Percentiles rank a stretch among this genome's conserved stretches.
phyloP scores from a whole-genome alignment of 2,888 invertebrate species.

The Pristionchus fissidentatus region DNA sequence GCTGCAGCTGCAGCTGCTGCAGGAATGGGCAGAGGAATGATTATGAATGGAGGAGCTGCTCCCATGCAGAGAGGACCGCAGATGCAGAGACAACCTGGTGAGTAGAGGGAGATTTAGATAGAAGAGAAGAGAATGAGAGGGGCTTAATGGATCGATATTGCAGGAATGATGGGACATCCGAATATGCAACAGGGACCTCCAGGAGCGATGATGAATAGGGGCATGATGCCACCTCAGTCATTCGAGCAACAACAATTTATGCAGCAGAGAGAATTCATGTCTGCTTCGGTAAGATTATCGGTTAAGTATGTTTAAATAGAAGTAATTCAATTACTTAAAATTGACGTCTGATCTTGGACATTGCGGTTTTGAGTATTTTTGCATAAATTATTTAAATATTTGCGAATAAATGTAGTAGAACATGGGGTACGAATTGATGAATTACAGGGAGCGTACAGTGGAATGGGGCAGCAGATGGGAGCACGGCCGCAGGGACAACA shows the following conservation, averaged over 20 bases:
- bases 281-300: not conserved
- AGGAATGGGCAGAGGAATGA: not conserved
- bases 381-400: too few relatives aligned
- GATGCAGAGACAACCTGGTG: not conserved
- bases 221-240: not conserved
- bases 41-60: not conserved
- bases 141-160: too few relatives aligned
- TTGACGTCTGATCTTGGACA: too few relatives aligned
- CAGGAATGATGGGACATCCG: slow-evolving; percentile 27
- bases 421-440: too few relatives aligned
- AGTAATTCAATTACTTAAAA: too few relatives aligned
- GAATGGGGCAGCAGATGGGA: slow-evolving; percentile 14
- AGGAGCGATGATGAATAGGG: slow-evolving; percentile 1
- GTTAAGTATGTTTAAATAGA: too few relatives aligned
- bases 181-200: not conserved
- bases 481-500: not conserved
- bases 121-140: too few relatives aligned
- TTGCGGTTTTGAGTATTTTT: too few relatives aligned
- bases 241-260: not conserved
- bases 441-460: not conserved
- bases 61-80: not conserved
- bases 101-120: not conserved
- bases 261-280: not conserved
- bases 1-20: not conserved
- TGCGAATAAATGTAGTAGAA: too few relatives aligned